Evolutionary conservation across 2,113 vertebrate genomes (phyloP).

Genomic region (Furnarius figulus): DNA sequence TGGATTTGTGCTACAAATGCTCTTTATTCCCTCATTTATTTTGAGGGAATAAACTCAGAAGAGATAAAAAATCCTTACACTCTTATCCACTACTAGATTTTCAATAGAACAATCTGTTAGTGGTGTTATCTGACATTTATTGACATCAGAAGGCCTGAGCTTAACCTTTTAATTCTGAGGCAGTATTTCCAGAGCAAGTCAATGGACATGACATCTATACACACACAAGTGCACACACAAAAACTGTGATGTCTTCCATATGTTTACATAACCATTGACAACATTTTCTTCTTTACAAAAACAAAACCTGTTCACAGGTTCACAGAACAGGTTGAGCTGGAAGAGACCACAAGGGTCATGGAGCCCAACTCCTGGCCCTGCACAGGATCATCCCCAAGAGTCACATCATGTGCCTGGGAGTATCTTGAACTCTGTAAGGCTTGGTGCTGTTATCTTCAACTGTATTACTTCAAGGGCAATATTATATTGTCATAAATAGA

Average conservation of each 20-base stretch:
- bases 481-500: background rate
- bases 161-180: background rate
- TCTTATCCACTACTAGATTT: background rate
- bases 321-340: background rate
- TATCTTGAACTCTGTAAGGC: background rate
- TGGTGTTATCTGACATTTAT: background rate
- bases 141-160: background rate
- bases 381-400: background rate
- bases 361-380: background rate
- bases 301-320: background rate
- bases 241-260: background rate
- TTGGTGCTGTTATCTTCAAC: background rate
- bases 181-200: background rate
- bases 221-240: background rate
- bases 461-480: background rate
- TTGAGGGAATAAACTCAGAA: background rate
- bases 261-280: background rate
- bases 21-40: too few species aligned
- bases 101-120: background rate
- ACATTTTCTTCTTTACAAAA: background rate
- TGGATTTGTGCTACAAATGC: background rate
- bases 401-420: background rate
- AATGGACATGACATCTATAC: rapidly evolving
- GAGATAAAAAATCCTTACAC: background rate
- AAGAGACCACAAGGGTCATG: background rate